phyloP scores from a whole-genome alignment of 2,888 invertebrate species.

The Malthinus seriepunctatus region DNA sequence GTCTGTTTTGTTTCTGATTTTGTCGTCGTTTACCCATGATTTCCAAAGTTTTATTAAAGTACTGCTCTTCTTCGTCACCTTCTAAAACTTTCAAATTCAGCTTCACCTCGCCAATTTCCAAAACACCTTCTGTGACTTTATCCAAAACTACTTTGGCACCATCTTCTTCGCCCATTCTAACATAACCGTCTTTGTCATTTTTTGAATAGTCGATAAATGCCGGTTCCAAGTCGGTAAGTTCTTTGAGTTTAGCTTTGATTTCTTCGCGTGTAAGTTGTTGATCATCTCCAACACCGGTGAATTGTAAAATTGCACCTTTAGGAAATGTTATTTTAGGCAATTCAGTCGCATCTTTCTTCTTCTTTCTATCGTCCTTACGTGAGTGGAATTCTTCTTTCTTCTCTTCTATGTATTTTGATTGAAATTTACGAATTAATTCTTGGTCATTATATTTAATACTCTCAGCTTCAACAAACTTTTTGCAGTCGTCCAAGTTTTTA shows the following conservation, averaged over 20 bases:
- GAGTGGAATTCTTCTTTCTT: slow-evolving; percentile 70
- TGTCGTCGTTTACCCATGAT: slow-evolving; percentile 60
- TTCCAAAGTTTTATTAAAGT: slow-evolving; percentile 65
- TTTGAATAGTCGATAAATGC: slow-evolving; percentile 77
- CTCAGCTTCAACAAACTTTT: slow-evolving; percentile 73
- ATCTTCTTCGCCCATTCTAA: slow-evolving; percentile 72
- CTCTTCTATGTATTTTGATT: slow-evolving; percentile 67
- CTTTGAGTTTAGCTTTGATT: slow-evolving; percentile 71
- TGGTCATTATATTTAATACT: slow-evolving; percentile 66
- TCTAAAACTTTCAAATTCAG: slow-evolving; percentile 64
- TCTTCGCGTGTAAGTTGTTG: slow-evolving; percentile 66
- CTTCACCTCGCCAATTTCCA: slow-evolving; percentile 42
- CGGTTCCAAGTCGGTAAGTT: slow-evolving; percentile 62
- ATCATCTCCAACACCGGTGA: slow-evolving; percentile 65
- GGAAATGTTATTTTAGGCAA: slow-evolving; percentile 62
- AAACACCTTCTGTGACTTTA: slow-evolving; percentile 62
- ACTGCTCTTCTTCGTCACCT: slow-evolving; percentile 73
- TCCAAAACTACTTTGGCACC: slow-evolving; percentile 66
- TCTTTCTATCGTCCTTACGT: slow-evolving; percentile 57
- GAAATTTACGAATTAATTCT: slow-evolving; percentile 71
- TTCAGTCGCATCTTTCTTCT: slow-evolving; percentile 52
- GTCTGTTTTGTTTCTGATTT: slow-evolving; percentile 47
- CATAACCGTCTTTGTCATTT: slow-evolving; percentile 73
- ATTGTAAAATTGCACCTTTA: slow-evolving; percentile 74
- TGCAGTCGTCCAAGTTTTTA: slow-evolving; percentile 76